Base-by-base conservation (phyloP, 2,797 vertebrate genomes). In the Enteromius fasciolatus region DNA sequence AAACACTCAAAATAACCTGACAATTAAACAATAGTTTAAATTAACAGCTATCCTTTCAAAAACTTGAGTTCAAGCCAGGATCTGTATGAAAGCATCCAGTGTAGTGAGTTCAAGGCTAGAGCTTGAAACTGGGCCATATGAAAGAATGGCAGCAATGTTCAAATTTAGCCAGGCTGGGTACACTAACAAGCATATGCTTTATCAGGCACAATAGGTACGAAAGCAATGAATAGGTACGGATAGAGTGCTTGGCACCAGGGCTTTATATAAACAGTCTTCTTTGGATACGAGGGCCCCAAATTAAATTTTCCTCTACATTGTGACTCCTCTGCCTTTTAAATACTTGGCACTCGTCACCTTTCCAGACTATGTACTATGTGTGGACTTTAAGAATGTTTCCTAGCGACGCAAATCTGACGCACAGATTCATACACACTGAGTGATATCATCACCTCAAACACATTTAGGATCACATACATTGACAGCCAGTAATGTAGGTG, bases 91-190 rank as follows among this genome's bases (percentile, higher is more conserved):
- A 68, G 18, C 25, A 50, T 61, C 63, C 11, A 77, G 50, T 76
- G 68, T 83, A 14, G 36, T 76, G 84, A 80, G 70, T 85, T 88
- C 69, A 87, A 87, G 83, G 85, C 85, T 50, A 79, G 81, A 86
- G 85, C 88, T 89, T 89, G 28, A 73, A 86, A 78, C 64, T 81
- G 59, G 86, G 78, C 87, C 85, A 88, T 41, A 76, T 66, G n/a
- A 83, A 89, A 87, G 85, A 85, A 89, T 41, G 82, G 82, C 10
- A 75, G 80, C 86, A 87, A 91, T 90, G 92, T 83, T 85, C 87
- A 90, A 91, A 93, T 90, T 90, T 92, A 93, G 90, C 87, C n/a
- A 11, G 41, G 68, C 76, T 87, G 74, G 28, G 82, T 83, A 76
- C 78, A 84, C 83, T 50, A 76, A 66, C 33, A 79, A 74, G 50